Conservation (phyloP, 2,888 invertebrate species). For the Lissocephala sabroskyi region DNA sequence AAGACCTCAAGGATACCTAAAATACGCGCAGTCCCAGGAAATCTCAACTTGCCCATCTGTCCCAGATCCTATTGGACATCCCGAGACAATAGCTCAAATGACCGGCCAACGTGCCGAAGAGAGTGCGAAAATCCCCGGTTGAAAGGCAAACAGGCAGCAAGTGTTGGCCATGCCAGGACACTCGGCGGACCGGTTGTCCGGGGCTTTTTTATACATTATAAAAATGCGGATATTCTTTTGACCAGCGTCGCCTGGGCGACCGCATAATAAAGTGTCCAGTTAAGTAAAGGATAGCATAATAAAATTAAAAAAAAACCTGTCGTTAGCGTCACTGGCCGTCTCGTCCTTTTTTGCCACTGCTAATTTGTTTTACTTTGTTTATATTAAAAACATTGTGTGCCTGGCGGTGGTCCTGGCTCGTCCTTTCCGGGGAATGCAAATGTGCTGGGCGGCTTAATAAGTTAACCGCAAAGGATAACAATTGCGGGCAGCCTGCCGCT, state of each 20-base stretch:
- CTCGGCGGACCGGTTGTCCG: background rate
- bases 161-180: no score
- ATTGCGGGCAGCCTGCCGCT: constrained; percentile 27
- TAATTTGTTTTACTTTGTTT: constrained; percentile 65
- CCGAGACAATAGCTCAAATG: no score
- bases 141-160: no score
- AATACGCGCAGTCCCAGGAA: no score
- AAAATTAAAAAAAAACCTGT: constrained; percentile 49
- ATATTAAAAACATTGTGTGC: constrained; percentile 58
- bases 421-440: constrained; percentile 23
- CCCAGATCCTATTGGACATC: no score
- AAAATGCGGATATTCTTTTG: background rate
- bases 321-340: constrained; percentile 12
- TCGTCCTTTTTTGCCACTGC: constrained; percentile 22
- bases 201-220: constrained; percentile 18
- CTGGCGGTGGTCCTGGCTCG: constrained; percentile 19
- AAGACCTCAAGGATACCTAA: no score
- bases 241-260: constrained; percentile 2
- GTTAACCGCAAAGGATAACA: constrained; percentile 58
- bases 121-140: no score
- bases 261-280: constrained; percentile 47
- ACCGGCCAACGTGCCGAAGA: no score
- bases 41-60: no score
- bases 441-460: constrained; percentile 29
- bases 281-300: constrained; percentile 45